Percentiles rank a stretch among this genome's conserved stretches.
These are phyloP conservation scores for Drosophila guanche DNA, from an alignment of 1,140 invertebrate genomes.

Conservation along the genomic window DNA sequence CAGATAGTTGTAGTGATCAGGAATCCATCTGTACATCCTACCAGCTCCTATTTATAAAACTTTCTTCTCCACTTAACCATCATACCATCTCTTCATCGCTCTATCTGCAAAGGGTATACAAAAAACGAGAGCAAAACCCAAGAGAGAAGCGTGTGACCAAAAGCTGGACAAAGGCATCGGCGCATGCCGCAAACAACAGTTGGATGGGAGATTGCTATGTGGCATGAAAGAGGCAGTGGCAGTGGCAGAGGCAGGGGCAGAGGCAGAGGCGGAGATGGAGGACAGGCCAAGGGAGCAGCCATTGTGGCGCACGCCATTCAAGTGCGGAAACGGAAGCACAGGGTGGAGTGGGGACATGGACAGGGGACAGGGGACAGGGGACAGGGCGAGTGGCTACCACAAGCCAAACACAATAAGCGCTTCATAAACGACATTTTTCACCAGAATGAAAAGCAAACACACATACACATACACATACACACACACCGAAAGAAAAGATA, in stretches of 20 bases:
- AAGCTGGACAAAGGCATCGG: constrained; percentile 69
- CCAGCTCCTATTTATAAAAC: no score
- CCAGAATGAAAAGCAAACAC: constrained; percentile 55
- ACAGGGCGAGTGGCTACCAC: constrained; percentile 41
- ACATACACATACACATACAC: constrained; percentile 17
- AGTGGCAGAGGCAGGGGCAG: no score
- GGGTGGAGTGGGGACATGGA: neutral
- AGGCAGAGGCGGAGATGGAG: neutral
- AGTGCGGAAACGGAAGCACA: constrained; percentile 76
- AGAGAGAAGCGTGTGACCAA: constrained; percentile 53
- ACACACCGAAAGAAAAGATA: neutral
- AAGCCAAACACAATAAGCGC: constrained; percentile 81
- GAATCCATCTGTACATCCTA: no score
- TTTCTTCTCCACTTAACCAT: no score
- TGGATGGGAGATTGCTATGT: constrained; percentile 16
- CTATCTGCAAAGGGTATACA: constrained; percentile 8
- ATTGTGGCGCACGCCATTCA: constrained; percentile 76
- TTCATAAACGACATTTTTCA: constrained; percentile 82
- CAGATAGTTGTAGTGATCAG: no score
- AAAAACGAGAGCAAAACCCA: neutral
- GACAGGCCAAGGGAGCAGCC: constrained; percentile 22
- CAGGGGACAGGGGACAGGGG: neutral
- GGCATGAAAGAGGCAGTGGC: neutral
- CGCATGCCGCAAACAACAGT: constrained; percentile 63
- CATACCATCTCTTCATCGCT: neutral